Conservation (phyloP, 2,797 vertebrate species). For the Gadopsis marmoratus region DNA sequence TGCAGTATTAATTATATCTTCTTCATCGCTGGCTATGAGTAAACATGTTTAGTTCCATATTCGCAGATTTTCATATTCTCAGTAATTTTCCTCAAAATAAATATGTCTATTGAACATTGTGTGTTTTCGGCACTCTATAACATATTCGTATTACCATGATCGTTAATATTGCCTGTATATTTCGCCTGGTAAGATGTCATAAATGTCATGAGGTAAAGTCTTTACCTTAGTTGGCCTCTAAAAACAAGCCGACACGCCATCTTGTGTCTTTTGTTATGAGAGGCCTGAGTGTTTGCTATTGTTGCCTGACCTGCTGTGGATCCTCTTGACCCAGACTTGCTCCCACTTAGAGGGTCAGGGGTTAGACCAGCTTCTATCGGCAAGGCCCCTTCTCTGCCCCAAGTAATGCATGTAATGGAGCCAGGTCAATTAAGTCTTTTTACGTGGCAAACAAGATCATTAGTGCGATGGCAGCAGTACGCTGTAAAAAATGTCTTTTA, state of each 20-base stretch:
- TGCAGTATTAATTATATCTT: not conserved
- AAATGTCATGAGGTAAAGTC: not conserved
- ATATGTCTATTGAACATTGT: too few species aligned
- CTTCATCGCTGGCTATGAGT: not conserved
- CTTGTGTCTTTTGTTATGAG: conserved; percentile 23
- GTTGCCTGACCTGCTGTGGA: conserved; percentile 70
- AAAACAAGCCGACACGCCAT: conserved; percentile 23
- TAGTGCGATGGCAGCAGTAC: conserved; percentile 2
- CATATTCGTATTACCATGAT: not conserved
- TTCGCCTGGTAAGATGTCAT: not conserved
- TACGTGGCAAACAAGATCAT: conserved; percentile 28
- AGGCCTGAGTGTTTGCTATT: conserved; percentile 54
- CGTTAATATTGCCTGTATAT: not conserved
- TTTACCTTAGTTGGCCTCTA: not conserved
- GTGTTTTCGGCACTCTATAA: not conserved
- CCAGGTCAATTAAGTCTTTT: conserved; percentile 29
- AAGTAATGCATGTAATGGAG: conserved; percentile 44
- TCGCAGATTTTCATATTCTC: not conserved
- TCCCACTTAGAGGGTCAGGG: conserved; percentile 81
- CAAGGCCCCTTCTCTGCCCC: conserved; percentile 25
- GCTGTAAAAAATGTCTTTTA: not conserved
- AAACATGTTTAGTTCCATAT: not conserved
- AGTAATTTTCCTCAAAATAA: not conserved
- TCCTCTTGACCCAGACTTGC: conserved; percentile 83
- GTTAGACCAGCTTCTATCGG: conserved; percentile 70